These are phyloP conservation scores for Chrosomus eos DNA, from an alignment of 2,797 vertebrate genomes.

Conservation along the genomic window DNA sequence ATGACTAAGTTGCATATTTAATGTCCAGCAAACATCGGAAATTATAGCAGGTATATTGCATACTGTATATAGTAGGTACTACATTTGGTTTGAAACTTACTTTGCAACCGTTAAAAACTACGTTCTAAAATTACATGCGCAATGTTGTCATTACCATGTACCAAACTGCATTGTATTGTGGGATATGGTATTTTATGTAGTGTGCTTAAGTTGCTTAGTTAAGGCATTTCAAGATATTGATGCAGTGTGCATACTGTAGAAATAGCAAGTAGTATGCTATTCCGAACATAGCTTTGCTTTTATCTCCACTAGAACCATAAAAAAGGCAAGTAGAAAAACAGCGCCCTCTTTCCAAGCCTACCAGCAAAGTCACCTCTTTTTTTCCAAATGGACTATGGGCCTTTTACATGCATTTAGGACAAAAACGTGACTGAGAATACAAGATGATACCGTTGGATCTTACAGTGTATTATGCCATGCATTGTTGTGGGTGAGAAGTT, in stretches of 20 bases:
- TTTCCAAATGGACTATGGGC: neutral
- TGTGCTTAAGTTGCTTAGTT: neutral
- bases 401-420: neutral
- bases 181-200: neutral
- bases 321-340: neutral
- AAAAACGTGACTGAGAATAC: conserved; percentile 18
- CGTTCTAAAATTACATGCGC: neutral
- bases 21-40: neutral
- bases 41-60: neutral
- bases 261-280: neutral
- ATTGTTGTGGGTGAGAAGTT: conserved; percentile 34
- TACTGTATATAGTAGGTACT: neutral
- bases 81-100: neutral
- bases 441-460: neutral
- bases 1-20: neutral
- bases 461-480: conserved; percentile 9
- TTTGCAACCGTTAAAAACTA: no score
- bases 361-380: neutral
- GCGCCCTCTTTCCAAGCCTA: neutral
- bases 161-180: neutral
- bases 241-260: neutral
- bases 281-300: neutral
- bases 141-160: neutral
- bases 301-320: neutral
- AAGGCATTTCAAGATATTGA: neutral